Conservation (phyloP, 2,888 invertebrate species). For the Rotaria macrura region DNA sequence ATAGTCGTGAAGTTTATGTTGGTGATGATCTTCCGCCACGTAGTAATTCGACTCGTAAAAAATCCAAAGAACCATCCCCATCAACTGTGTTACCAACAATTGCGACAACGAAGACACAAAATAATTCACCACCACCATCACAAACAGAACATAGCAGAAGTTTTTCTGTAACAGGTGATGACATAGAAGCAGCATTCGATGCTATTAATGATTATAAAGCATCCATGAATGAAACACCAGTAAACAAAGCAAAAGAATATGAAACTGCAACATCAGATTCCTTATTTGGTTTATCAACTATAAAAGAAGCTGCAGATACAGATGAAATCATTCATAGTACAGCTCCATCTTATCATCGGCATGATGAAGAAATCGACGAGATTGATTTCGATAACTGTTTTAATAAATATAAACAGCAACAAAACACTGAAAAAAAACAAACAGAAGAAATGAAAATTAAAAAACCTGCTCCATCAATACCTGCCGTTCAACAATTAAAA, state of each 20-base stretch:
- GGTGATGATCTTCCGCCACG: neutral
- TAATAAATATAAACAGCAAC: neutral
- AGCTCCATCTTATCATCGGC: neutral
- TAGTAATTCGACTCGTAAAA: neutral
- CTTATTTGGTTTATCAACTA: constrained; percentile 6
- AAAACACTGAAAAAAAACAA: neutral
- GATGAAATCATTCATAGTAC: neutral
- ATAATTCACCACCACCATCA: neutral
- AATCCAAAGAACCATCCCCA: neutral
- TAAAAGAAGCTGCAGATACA: neutral
- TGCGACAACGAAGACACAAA: neutral
- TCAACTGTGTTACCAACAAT: neutral
- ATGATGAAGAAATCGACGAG: neutral
- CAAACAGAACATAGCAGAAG: neutral
- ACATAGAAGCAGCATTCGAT: constrained; percentile 10
- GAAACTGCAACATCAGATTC: neutral
- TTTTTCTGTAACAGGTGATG: constrained; percentile 10
- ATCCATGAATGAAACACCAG: neutral
- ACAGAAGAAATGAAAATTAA: neutral
- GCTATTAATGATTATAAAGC: neutral
- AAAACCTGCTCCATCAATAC: neutral
- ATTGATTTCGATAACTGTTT: neutral
- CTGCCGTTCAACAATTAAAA: neutral
- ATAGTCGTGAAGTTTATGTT: neutral
- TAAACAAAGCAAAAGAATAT: neutral